phyloP scores from a whole-genome alignment of 2,888 invertebrate genomes.

The Drosophila picticornis region DNA sequence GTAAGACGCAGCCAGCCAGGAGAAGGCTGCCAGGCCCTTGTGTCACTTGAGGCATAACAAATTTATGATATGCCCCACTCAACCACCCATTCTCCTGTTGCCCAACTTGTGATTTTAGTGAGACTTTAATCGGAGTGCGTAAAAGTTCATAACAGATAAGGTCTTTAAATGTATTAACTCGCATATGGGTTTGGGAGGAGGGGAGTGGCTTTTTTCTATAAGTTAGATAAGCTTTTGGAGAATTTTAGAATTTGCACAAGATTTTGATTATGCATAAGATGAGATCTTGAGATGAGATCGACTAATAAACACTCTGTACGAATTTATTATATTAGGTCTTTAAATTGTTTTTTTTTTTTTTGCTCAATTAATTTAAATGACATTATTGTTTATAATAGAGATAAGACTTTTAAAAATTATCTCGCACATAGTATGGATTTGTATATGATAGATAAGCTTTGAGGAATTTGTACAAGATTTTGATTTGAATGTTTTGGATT shows the following conservation, averaged over 20 bases:
- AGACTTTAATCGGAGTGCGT: slow-evolving; percentile 35
- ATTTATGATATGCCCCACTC: slow-evolving; percentile 14
- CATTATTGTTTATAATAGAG: neutral
- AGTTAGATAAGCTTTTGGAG: slow-evolving; percentile 13
- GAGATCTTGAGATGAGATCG: neutral
- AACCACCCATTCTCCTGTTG: neutral
- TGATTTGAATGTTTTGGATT: neutral
- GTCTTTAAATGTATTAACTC: slow-evolving; percentile 16
- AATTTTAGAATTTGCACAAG: slow-evolving; percentile 29
- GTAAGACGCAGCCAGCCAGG: neutral
- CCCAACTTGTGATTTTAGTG: neutral
- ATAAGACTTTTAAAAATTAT: neutral
- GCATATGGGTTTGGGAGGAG: neutral
- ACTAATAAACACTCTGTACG: neutral
- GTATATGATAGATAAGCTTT: neutral
- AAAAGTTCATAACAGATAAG: slow-evolving; percentile 34
- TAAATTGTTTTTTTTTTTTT: neutral
- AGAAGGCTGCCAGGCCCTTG: slow-evolving; percentile 4
- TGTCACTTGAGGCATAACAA: slow-evolving; percentile 33
- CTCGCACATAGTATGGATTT: neutral
- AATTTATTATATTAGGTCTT: neutral
- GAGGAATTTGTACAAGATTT: neutral
- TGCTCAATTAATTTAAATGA: neutral
- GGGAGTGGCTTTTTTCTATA: neutral
- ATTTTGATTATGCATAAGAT: neutral